A percentile compares a stretch with the other conserved stretches of the same genome.
Evolutionary conservation across 2,888 invertebrate species (phyloP).

Genomic region (Drosophila helvetica): DNA sequence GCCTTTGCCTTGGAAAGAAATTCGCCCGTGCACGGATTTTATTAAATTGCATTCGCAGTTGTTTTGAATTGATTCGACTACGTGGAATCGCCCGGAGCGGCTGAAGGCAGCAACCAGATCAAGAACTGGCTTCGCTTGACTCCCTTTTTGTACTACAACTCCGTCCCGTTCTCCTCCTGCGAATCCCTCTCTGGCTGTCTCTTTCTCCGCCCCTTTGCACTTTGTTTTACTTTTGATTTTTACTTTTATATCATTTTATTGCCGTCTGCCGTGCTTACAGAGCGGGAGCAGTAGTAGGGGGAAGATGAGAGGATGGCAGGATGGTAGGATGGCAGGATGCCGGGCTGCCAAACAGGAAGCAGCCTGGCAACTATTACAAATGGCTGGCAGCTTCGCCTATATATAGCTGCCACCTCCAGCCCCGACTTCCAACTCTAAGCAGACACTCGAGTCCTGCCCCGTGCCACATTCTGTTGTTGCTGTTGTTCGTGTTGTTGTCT

Average conservation of each 20-base stretch:
- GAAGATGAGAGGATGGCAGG: slow-evolving; percentile 24
- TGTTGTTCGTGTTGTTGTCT: slow-evolving; percentile 66
- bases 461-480: neutral
- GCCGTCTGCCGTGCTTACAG: slow-evolving; percentile 33
- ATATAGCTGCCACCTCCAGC: neutral
- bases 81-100: slow-evolving; percentile 69
- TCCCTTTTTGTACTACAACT: slow-evolving; percentile 23
- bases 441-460: slow-evolving; percentile 54
- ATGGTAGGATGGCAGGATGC: slow-evolving; percentile 40
- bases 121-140: slow-evolving; percentile 21
- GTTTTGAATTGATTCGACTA: slow-evolving; percentile 81
- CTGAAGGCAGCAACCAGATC: slow-evolving; percentile 30
- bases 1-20: slow-evolving; percentile 60
- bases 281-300: slow-evolving; percentile 20
- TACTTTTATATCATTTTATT: slow-evolving; percentile 59
- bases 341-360: slow-evolving; percentile 46
- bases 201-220: slow-evolving; percentile 54
- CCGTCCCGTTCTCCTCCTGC: neutral
- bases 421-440: slow-evolving; percentile 39
- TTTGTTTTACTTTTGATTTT: slow-evolving; percentile 75
- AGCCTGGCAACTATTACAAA: slow-evolving; percentile 73
- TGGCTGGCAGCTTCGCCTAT: slow-evolving; percentile 60
- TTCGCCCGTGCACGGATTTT: slow-evolving; percentile 80
- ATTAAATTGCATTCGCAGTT: slow-evolving; percentile 83
- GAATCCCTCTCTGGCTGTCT: neutral